phyloP scores from a whole-genome alignment of 2,113 vertebrate species.

The Caretta caretta region DNA sequence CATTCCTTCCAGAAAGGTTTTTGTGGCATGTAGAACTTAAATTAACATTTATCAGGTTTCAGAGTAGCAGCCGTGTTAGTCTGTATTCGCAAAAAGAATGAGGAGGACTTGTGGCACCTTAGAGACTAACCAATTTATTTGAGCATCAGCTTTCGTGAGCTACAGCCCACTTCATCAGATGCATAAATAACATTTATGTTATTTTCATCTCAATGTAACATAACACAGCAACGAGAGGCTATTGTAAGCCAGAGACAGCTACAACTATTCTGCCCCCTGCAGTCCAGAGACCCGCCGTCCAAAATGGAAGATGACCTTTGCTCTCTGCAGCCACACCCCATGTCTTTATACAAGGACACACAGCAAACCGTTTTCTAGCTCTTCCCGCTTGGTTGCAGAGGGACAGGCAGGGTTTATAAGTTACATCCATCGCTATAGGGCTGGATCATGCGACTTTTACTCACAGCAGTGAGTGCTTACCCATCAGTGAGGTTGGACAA shows the following conservation, averaged over 20 bases:
- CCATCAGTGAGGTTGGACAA: accelerated
- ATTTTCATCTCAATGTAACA: not conserved
- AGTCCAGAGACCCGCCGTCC: not conserved
- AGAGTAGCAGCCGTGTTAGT: too few species aligned
- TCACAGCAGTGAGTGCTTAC: not conserved
- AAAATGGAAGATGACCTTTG: not conserved
- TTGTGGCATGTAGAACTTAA: not conserved
- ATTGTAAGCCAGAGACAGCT: not conserved
- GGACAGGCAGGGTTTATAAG: not conserved
- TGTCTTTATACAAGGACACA: not conserved
- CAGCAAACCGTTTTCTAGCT: not conserved
- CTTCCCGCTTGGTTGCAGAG: not conserved
- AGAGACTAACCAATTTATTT: too few species aligned
- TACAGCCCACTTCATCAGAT: too few species aligned
- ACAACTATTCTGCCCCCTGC: not conserved
- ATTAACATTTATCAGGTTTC: not conserved
- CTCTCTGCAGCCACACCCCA: not conserved
- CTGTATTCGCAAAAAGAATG: too few species aligned
- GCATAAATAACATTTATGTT: too few species aligned
- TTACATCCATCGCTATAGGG: not conserved
- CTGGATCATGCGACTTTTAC: not conserved
- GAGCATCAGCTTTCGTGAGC: too few species aligned
- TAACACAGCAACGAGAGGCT: not conserved
- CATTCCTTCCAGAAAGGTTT: not conserved
- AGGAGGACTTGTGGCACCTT: too few species aligned